Base-by-base conservation (phyloP, 2,797 vertebrate species). In the Mallotus villosus region DNA sequence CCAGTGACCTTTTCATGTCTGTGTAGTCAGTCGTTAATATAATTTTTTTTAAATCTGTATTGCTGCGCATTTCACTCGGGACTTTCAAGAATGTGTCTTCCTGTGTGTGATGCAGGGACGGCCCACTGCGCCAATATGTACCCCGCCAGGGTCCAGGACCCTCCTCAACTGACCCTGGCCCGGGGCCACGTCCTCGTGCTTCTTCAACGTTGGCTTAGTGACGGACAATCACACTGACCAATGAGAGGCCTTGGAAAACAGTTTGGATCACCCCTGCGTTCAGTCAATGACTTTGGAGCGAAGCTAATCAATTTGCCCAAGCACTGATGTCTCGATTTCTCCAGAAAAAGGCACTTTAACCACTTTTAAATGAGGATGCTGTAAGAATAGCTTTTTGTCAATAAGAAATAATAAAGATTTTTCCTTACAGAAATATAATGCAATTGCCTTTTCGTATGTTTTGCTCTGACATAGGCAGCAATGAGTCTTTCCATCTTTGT, bases 101-200 rank as follows among this genome's bases (percentile, higher is more conserved):
- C 8, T 67, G 16, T 70, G 4, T 73, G 19, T 57, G 24, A 73
- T 76, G 63, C 81, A 94, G 90, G 88, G 84, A 92, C 93, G n/a
- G 87, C 88, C 61, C 91, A 93, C 70, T 94, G 93, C 81, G 91
- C 91, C 60, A 92, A 94, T 86, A 93, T 94, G 90, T 94, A 94
- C 80, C 92, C 90, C 4, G 86, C 89, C 58, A 81, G 88, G 65
- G 77, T 74, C 1, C 73, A 89, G 72, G 92, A 94, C 75, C 91
- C 82, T 51, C 76, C 73, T 16, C 83, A 91, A 80, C 86, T 94
- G 64, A 61, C 37, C 24, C 51, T 87, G 66, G 92, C 91, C 73
- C 83, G 90, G 14, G 85, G 90, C 70, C 87, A 83, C 24, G 67
- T 91, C 74, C 88, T 82, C 62, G 24, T 87, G 12, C 81, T 22